Evolutionary conservation across 2,797 vertebrate genomes (phyloP).

Genomic region (Fistularia commersonii): DNA sequence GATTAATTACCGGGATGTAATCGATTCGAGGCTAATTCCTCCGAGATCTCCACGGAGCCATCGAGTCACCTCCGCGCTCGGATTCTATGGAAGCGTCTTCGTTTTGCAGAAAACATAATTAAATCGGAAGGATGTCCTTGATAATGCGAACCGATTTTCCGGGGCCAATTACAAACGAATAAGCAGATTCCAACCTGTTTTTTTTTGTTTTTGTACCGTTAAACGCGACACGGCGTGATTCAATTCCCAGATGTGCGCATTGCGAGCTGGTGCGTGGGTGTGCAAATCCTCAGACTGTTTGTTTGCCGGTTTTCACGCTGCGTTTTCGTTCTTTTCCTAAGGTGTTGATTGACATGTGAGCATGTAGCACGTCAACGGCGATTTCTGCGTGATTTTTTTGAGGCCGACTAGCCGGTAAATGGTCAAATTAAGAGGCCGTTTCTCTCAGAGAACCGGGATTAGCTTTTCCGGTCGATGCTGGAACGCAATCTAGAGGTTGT

Average conservation of each 20-base stretch:
- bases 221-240: constrained; percentile 27
- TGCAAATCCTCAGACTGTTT: constrained; percentile 29
- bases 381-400: constrained; percentile 19
- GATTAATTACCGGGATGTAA: constrained; percentile 67
- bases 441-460: too few species aligned
- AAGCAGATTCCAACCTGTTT: constrained; percentile 20
- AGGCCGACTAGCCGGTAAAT: too few species aligned
- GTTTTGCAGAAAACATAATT: constrained; percentile 29
- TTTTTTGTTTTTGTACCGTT: constrained; percentile 16
- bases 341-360: constrained; percentile 46
- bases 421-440: too few species aligned
- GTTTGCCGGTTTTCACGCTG: neutral
- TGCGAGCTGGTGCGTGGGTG: constrained; percentile 33
- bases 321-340: constrained; percentile 31
- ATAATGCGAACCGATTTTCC: neutral
- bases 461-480: too few species aligned
- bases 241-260: constrained; percentile 53
- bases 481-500: neutral
- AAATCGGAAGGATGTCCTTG: constrained; percentile 3
- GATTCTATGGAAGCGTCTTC: constrained; percentile 43
- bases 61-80: constrained; percentile 49
- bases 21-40: constrained; percentile 50
- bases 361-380: constrained; percentile 32
- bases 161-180: constrained; percentile 22
- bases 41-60: constrained; percentile 55